Percentiles rank a stretch among this genome's conserved stretches.
Conservation (phyloP, 2,888 invertebrate genomes). For the Helleia helle region DNA sequence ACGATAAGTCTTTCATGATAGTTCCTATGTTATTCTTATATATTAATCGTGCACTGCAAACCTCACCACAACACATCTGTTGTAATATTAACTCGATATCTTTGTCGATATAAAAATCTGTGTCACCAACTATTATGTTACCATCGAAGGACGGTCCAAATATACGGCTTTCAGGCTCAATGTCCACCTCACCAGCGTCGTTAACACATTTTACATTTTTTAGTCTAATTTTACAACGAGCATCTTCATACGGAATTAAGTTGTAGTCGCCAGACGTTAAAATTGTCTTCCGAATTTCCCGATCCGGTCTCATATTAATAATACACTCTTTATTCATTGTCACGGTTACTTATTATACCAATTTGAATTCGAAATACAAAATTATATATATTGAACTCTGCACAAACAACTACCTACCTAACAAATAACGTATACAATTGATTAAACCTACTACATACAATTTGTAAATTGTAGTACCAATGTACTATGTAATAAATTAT, state of each 20-base stretch:
- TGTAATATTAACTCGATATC: slow-evolving; percentile 69
- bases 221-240: slow-evolving; percentile 49
- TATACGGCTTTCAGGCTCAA: slow-evolving; percentile 44
- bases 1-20: slow-evolving; percentile 43
- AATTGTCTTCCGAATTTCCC: slow-evolving; percentile 51
- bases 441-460: too few species aligned
- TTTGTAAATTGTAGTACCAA: too few species aligned
- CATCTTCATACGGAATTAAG: slow-evolving; percentile 57
- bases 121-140: slow-evolving; percentile 62
- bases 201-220: slow-evolving; percentile 41
- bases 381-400: too few species aligned
- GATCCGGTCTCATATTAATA: slow-evolving; percentile 41
- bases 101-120: slow-evolving; percentile 59
- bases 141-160: slow-evolving; percentile 52
- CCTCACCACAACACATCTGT: slow-evolving; percentile 68
- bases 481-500: too few species aligned
- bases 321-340: slow-evolving; percentile 41
- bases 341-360: neutral
- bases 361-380: too few species aligned
- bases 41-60: slow-evolving; percentile 44
- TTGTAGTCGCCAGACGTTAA: slow-evolving; percentile 50
- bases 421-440: too few species aligned
- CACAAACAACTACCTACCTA: too few species aligned
- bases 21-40: slow-evolving; percentile 40
- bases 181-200: slow-evolving; percentile 33